Evolutionary conservation across 1,140 invertebrate species (phyloP).

Genomic region (Ceratitis capitata): DNA sequence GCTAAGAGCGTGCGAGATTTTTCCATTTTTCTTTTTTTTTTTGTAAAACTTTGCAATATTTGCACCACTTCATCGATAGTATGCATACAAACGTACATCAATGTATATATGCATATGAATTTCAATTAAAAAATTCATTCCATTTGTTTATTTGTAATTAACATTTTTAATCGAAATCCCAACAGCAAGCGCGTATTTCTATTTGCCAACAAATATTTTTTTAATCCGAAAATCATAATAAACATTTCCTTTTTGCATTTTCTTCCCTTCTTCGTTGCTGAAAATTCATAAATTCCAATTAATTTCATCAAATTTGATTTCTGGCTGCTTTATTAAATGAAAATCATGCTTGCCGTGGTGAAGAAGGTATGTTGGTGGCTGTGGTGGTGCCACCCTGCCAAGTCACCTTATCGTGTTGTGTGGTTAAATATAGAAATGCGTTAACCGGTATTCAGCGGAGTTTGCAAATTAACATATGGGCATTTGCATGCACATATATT

Average conservation of each 20-base stretch:
- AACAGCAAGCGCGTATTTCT: no score
- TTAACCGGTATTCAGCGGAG: background rate
- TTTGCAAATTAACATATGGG: constrained; percentile 5
- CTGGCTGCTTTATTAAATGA: background rate
- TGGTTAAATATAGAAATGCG: background rate
- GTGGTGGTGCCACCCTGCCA: background rate
- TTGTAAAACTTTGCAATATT: background rate
- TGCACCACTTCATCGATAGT: no score
- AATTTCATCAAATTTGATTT: background rate
- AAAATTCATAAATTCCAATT: background rate
- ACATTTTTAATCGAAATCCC: background rate
- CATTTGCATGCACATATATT: background rate
- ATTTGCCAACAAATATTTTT: background rate
- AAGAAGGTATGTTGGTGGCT: background rate
- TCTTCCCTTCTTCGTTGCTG: no score
- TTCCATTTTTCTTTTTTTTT: background rate
- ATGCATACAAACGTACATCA: no score
- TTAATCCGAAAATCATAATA: background rate
- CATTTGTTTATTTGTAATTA: background rate
- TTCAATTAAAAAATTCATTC: background rate
- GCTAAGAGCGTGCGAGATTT: background rate
- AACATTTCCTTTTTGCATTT: background rate
- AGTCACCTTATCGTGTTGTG: background rate
- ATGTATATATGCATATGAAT: background rate
- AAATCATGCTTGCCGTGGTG: background rate